These are phyloP conservation scores for Psittacula cyanocephala DNA, from an alignment of 2,113 vertebrate species.

Conservation along the genomic window DNA sequence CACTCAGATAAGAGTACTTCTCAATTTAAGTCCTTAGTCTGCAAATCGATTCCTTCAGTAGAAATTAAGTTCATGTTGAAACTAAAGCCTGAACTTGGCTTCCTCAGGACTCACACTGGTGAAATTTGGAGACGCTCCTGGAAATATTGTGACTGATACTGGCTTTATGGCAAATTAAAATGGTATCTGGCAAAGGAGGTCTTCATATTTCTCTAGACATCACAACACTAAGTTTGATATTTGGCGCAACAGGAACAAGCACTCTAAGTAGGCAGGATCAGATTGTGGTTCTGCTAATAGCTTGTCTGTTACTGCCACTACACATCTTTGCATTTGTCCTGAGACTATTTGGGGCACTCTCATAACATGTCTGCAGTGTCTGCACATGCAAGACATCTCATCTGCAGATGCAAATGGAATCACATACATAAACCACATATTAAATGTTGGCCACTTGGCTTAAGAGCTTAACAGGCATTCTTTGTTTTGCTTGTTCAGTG, in stretches of 20 bases:
- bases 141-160: background rate
- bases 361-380: background rate
- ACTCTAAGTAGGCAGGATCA: background rate
- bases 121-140: constrained; percentile 2
- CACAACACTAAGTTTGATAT: background rate
- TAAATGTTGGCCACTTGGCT: background rate
- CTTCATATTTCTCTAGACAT: background rate
- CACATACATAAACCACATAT: background rate
- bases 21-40: background rate
- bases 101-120: background rate
- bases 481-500: background rate
- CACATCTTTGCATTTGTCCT: background rate
- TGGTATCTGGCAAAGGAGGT: background rate
- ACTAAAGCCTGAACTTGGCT: constrained; percentile 1
- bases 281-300: background rate
- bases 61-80: background rate
- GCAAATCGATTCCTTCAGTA: background rate
- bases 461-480: background rate
- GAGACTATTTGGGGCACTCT: background rate
- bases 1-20: background rate
- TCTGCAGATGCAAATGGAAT: background rate
- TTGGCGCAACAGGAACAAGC: background rate
- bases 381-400: background rate
- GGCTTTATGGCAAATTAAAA: constrained; percentile 13
- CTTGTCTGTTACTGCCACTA: background rate